Evolutionary conservation across 64 coral and sea anemone species (phyloP).

Genomic region (Pachyseris speciosa): DNA sequence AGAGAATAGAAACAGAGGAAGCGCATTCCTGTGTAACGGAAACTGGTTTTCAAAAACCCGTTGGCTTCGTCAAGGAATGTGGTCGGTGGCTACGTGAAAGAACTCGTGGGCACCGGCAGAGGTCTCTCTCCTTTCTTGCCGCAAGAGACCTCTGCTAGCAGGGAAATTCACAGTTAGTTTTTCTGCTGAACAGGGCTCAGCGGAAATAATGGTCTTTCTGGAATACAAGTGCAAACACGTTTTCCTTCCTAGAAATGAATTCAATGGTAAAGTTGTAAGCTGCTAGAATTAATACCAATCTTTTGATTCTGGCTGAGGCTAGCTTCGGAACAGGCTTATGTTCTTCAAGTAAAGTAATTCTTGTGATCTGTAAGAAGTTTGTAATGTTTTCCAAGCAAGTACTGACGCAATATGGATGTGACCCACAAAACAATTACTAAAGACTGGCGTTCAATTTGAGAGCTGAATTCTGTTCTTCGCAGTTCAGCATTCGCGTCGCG

Average conservation of each 20-base stretch:
- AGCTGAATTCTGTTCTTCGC: constrained; percentile 57
- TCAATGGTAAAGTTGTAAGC: constrained; percentile 65
- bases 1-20: too few species aligned
- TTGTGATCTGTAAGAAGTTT: constrained; percentile 60
- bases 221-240: constrained; percentile 57
- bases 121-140: too few species aligned
- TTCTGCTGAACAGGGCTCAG: neutral
- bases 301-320: constrained; percentile 49
- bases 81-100: too few species aligned
- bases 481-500: constrained; percentile 39
- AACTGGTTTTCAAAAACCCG: too few species aligned
- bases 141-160: too few species aligned
- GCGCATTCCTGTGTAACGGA: too few species aligned
- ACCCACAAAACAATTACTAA: constrained; percentile 50
- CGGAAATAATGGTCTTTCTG: neutral
- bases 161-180: constrained; percentile 33
- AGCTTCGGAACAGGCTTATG: constrained; percentile 31
- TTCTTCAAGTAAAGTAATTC: constrained; percentile 7
- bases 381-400: constrained; percentile 33
- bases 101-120: too few species aligned
- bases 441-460: constrained; percentile 50
- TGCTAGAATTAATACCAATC: constrained; percentile 58
- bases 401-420: constrained; percentile 43
- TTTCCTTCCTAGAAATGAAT: constrained; percentile 48
- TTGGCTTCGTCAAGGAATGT: too few species aligned